Percentiles rank a stretch among this genome's conserved stretches.
Conservation (phyloP, 30 jellyfish, hydroid and myxozoan genomes). For the Morbakka virulenta region DNA sequence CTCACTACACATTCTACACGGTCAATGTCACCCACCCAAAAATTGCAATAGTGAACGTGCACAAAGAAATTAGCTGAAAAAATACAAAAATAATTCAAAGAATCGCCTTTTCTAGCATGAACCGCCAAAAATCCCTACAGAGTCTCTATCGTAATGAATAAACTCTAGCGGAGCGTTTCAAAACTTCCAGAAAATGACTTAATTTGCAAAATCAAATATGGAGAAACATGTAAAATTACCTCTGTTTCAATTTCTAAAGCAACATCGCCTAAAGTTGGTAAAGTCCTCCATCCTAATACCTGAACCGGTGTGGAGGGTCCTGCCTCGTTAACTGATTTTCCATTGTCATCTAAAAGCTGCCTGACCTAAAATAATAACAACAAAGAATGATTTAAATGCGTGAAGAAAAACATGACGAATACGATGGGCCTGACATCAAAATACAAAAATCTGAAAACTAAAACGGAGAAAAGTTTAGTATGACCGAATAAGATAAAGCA, state of each 20-base stretch:
- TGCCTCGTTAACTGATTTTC: slow-evolving; percentile 61
- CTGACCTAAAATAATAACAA: slow-evolving; percentile 57
- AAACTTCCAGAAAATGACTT: too few species aligned
- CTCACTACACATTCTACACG: too few species aligned
- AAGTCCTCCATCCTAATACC: slow-evolving; percentile 88
- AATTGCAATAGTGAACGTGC: too few species aligned
- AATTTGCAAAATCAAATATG: too few species aligned
- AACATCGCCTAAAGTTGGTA: slow-evolving; percentile 87
- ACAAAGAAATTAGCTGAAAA: too few species aligned
- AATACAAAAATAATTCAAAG: background rate
- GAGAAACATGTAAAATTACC: too few species aligned
- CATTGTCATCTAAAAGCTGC: slow-evolving; percentile 77
- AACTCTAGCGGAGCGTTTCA: too few species aligned
- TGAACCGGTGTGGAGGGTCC: slow-evolving; percentile 90
- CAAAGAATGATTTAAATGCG: background rate
- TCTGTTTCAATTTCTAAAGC: slow-evolving; percentile 71
- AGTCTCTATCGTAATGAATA: too few species aligned
- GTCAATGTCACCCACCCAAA: too few species aligned
- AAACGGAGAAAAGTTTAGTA: too few species aligned
- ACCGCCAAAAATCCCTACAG: background rate
- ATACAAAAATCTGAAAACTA: background rate
- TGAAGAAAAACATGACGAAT: background rate
- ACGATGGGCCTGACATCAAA: background rate
- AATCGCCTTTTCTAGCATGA: background rate
- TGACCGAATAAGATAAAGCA: too few species aligned